Evolutionary conservation across 2,113 vertebrate species (phyloP).

Genomic region (Hiodon tergisus): DNA sequence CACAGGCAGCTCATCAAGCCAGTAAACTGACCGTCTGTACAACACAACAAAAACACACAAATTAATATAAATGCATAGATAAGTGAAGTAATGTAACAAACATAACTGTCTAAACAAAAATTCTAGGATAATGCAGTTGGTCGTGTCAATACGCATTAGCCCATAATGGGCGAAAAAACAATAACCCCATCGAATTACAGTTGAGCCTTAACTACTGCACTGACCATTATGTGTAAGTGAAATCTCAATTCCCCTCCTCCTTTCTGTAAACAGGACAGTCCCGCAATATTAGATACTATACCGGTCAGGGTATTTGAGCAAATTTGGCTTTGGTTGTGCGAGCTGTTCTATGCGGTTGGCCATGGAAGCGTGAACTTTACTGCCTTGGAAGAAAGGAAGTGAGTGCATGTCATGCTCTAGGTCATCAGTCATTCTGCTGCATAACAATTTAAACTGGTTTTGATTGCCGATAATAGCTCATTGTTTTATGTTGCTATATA

Average conservation of each 20-base stretch:
- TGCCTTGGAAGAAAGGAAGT: neutral
- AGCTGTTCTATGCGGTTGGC: conserved; percentile 42
- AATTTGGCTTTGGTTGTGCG: conserved; percentile 48
- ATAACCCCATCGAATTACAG: neutral
- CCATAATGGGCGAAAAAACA: neutral
- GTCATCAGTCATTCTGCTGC: no score
- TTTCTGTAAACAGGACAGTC: neutral
- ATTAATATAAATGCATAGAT: neutral
- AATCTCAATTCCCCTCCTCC: neutral
- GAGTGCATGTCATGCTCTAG: neutral
- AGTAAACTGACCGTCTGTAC: conserved; percentile 58
- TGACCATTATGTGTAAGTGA: neutral
- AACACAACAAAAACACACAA: neutral
- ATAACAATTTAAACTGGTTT: no score
- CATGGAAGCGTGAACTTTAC: conserved; percentile 40
- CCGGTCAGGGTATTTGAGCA: conserved; percentile 53
- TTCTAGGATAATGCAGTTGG: neutral
- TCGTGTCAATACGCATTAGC: neutral
- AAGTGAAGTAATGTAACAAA: neutral
- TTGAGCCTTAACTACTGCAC: neutral
- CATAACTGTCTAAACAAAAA: neutral
- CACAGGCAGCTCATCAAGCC: conserved; percentile 53
- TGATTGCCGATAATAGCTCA: no score
- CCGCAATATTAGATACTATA: conserved; percentile 6
- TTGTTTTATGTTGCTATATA: no score